Percentiles rank a stretch among this genome's conserved stretches.
These are phyloP conservation scores for Phortica variegata DNA, from an alignment of 1,140 invertebrate genomes.

Conservation along the genomic window DNA sequence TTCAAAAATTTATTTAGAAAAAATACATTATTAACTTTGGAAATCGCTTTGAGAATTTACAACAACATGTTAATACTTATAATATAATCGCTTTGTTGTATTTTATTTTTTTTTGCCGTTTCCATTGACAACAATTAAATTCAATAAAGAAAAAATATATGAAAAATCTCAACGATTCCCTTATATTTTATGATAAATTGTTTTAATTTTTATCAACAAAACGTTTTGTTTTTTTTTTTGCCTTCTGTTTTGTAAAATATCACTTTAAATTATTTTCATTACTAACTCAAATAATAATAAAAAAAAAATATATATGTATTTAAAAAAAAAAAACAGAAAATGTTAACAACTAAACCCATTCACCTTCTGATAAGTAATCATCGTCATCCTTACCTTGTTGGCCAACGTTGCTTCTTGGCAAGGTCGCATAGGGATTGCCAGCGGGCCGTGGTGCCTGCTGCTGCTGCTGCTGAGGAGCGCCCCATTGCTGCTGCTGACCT, in stretches of 20 bases:
- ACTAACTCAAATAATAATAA: not conserved
- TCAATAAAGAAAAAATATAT: no score
- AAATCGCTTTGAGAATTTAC: no score
- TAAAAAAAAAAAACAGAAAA: not conserved
- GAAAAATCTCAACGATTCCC: no score
- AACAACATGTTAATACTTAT: no score
- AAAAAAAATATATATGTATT: not conserved
- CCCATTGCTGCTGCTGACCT: constrained; percentile 1
- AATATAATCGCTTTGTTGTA: not conserved
- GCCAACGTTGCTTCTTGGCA: constrained; percentile 46
- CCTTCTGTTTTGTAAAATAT: constrained; percentile 16
- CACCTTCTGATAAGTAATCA: constrained; percentile 40
- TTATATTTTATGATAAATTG: no score
- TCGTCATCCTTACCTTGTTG: constrained; percentile 56
- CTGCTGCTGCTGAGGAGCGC: constrained; percentile 35
- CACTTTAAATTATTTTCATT: not conserved
- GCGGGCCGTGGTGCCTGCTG: constrained; percentile 40
- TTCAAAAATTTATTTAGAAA: constrained; percentile 18
- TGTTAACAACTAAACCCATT: constrained; percentile 37
- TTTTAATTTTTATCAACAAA: no score
- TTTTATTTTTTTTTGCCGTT: not conserved
- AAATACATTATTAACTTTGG: constrained; percentile 8
- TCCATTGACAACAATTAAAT: not conserved
- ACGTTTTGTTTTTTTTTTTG: constrained; percentile 2
- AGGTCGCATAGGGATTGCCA: constrained; percentile 46